Base-by-base conservation (phyloP, 2,113 vertebrate species). In the Conger conger region DNA sequence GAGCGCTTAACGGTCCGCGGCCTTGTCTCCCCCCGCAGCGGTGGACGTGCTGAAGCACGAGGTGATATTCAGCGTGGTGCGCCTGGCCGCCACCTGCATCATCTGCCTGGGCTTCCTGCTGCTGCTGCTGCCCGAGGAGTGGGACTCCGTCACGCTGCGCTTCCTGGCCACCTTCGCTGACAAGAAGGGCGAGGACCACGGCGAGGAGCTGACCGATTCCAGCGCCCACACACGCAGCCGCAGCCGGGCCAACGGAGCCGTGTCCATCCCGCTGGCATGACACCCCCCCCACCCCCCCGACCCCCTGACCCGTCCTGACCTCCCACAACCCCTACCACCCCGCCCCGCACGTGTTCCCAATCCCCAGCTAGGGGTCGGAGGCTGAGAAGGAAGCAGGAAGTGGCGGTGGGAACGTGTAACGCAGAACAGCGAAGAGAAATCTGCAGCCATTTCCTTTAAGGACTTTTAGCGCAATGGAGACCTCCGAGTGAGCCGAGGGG, bases 21-120 rank as follows among this genome's bases (percentile, higher is more conserved):
- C n/a, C 27, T 27, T 35, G 84, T 77, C 82, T 35, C 35, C 7
- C 30, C 36, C 23, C 35, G 0, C 79, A 99, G 98, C 97, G 3
- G 96, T 99, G 57, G 98, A 99, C 73, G 96, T 99, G 86, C 86
- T 99, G 92, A 99, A 99, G 91, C 98, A 99, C 57, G 97, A 99
- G 88, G 97, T 99, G 89, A 98, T 99, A 93, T 99, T 99, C 95
- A 99, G 97, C 0, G 95, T 98, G 0, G 98, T 99, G 87, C 95
- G 98, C 17, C 91, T 99, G 91, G 96, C 97, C 11, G 98, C 98
- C 68, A 99, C 98, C 87, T 96, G 97, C 93, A 96, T 99, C 90
- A 99, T 99, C 90, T 99, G 97, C 93, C 89, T 98, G 3, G 98
- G 98, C 0, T 99, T 99, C 91, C 93, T 99, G 89, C 96, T 99